Conservation (phyloP, 2,113 vertebrate genomes). For the Antechinus stuartii region DNA sequence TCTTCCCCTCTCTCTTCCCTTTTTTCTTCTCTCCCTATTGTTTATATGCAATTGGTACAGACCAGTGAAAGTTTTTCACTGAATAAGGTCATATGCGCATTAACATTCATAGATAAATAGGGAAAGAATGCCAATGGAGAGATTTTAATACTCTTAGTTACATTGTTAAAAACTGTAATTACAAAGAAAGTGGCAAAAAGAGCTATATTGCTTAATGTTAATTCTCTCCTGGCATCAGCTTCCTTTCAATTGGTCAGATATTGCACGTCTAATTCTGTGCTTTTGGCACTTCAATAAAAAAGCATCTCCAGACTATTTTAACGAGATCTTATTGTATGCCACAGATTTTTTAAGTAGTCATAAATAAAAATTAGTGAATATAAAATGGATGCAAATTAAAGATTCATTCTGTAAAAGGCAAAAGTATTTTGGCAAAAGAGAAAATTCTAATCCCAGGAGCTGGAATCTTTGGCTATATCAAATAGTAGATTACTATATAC, state of each 20-base stretch:
- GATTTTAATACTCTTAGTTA: background rate
- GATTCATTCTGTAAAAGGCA: too few relatives aligned
- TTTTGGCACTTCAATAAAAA: background rate
- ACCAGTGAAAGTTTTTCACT: accelerated
- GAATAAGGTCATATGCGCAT: accelerated
- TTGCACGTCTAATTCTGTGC: background rate
- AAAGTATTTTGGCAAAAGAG: too few relatives aligned
- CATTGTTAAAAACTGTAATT: background rate
- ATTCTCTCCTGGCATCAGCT: background rate
- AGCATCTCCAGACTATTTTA: background rate
- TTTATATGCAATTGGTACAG: background rate
- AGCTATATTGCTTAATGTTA: background rate
- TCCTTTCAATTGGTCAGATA: background rate
- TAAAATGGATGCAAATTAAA: too few relatives aligned
- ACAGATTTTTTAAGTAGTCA: background rate
- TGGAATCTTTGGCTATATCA: too few relatives aligned
- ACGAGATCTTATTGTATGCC: background rate
- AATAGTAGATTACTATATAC: too few relatives aligned
- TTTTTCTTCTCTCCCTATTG: background rate
- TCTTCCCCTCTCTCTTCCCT: too few relatives aligned
- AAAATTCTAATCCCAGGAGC: too few relatives aligned
- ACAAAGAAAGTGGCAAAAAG: background rate
- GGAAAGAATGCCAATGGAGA: background rate
- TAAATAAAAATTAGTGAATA: background rate
- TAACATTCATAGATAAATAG: background rate